Base-by-base conservation (phyloP, 2,888 invertebrate species). In the Zhuqinia jingwanae region DNA sequence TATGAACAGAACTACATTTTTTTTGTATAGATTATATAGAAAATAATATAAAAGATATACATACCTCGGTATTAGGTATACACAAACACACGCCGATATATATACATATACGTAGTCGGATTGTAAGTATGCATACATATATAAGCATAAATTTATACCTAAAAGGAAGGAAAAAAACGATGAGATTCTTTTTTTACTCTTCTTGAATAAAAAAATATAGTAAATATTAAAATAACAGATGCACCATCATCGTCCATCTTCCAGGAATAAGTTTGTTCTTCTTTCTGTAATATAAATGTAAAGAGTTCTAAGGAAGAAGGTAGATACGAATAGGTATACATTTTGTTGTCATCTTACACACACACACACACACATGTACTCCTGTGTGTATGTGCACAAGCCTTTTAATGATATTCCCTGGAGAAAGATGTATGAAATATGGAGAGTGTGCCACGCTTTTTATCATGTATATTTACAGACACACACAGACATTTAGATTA, bases 331-430 rank as follows among this genome's bases (percentile, higher is more conserved):
- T 42, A 42, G 65, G 42, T 65, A 30, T 42, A 30, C 17, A 65
- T 42, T 70, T 65, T 63, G 27, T 17, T 70, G 68, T 70, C 45
- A 45, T 45, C 68, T 22, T 70, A 15, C 20, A 22, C 11, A 20
- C 42, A 73, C 0, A 56, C 10, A 75, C 8, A 73, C n/a, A 73
- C 15, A 25, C 50, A 25, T 50, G 58, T 25, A 20, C 13, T 20
- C 2, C 17, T 47, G 25, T 42, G 68, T 17, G 22, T 17, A 42
- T 50, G 50, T 63, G 25, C 22, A 68, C 20, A 42, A 22, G 42
- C 50, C 47, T 30, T 27, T 53, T 81, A 81, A 70, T 81, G 70
- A 81, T 81, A 81, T 81, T 81, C 80, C 80, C 70, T 81, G 80
- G 80, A 81, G 80, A 80, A 56, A 70, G 15, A 70, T 36, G 36